Conservation (phyloP, 2,888 invertebrate genomes). For the Calameuta idolon region DNA sequence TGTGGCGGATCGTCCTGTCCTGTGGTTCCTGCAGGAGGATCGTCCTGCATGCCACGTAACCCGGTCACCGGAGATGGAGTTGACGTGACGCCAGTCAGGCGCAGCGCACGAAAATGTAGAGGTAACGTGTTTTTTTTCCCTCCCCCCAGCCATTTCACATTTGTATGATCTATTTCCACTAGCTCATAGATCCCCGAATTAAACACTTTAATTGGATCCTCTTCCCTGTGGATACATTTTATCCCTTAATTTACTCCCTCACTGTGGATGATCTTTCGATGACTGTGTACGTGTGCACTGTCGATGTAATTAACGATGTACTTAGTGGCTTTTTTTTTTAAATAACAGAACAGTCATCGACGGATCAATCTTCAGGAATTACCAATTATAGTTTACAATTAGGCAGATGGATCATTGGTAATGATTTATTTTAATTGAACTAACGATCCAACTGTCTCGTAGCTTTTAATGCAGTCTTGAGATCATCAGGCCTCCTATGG, state of each 20-base stretch:
- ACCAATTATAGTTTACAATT: neutral
- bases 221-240: neutral
- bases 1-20: slow-evolving; percentile 52
- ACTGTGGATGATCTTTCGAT: neutral
- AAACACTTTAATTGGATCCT: neutral
- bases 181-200: neutral
- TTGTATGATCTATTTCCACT: neutral
- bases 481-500: neutral
- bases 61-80: slow-evolving; percentile 76
- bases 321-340: neutral
- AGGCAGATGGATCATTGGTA: neutral
- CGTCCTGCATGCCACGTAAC: slow-evolving; percentile 71
- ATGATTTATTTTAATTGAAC: neutral
- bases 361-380: neutral
- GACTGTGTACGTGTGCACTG: neutral
- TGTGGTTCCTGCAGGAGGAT: slow-evolving; percentile 59
- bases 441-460: neutral
- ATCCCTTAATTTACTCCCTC: neutral
- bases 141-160: neutral
- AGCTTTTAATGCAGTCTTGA: neutral
- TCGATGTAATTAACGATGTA: neutral
- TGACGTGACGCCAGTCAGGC: slow-evolving; percentile 69
- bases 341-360: neutral
- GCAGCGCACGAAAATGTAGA: slow-evolving; percentile 64
- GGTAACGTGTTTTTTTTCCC: slow-evolving; percentile 58